Base-by-base conservation (phyloP, 2,888 invertebrate genomes). In the Trypoxylon attenuatum region DNA sequence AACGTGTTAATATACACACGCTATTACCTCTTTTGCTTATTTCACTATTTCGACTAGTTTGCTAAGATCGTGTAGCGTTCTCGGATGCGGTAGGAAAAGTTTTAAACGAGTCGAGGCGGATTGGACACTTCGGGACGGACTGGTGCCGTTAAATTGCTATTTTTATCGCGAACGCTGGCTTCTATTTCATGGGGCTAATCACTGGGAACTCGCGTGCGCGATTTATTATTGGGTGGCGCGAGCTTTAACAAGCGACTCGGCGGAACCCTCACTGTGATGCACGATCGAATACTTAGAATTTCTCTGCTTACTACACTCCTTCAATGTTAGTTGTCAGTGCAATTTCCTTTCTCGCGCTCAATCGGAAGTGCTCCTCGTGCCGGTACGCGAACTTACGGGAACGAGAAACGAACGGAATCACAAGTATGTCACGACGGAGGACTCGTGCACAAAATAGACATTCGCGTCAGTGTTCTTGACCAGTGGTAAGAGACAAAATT, bases 111-210 rank as follows among this genome's bases (percentile, higher is more conserved):
- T 56, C 52, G 59, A 58, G 49, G 45, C 42, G 58, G 67, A 63
- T 64, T 65, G 69, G 66, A 72, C 72, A 72, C 62, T 69, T 41
- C 47, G 47, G 61, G 65, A 51, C 56, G 58, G 41, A 56, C 68
- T 76, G 66, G 74, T 75, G 66, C 72, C 60, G 60, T 27, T 67
- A 62, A 62, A 61, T 69, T 42, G 62, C 70, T 76, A 75, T 70
- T 76, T 68, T 60, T 61, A 70, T 33, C 64, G 39, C 53, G 58
- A 72, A 72, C 60, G 59, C 56, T 69, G 41, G 52, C 61, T 60
- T 55, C 54, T 54, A 57, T 66, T 70, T 64, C 63, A 51, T 47
- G 52, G 54, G 56, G 23, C 58, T 71, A 72, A 76, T 72, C 76
- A 55, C 38, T 51, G 27, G 62, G 51, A 75, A 74, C 62, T 73